Evolutionary conservation across 2,113 vertebrate genomes (phyloP), one percentile per base, ranked within the genome.

Genomic region (Bagarius yarrelli): DNA sequence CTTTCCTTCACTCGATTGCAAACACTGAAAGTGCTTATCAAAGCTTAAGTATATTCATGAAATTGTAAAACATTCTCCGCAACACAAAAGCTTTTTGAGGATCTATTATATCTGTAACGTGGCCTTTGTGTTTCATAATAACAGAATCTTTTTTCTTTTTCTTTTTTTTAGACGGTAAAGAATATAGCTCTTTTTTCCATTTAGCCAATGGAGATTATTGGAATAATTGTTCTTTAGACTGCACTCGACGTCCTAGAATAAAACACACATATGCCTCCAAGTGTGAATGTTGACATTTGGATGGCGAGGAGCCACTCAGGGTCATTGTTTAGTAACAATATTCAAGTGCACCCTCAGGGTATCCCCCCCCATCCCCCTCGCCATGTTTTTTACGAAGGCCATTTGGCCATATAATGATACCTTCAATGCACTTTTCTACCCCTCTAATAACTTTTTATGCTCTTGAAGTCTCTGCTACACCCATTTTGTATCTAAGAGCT

Each of bases 251-350:
- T 83, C 71, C 67, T 80, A 76, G 80, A 86, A 86, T 87, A 85
- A 88, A 85, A 87, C 78, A 83, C 82, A 85, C 85, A 88, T 84
- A 88, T 86, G 82, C 84, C 86, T 88, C 85, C 83, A 85, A 85
- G 87, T 84, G 84, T 88, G 82, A 88, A 87, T 88, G 85, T 88
- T 88, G 87, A 88, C 87, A 88, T 88, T 88, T 88, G 80, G 80
- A 88, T 87, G 84, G 87, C 84, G 83, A 85, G 84, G 87, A 88
- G 84, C 82, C 84, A 87, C 85, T 88, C 81, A 83, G 82, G 78
- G 69, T 81, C 85, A 87, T 85, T 85, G 81, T 83, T 85, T 84
- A 70, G 86, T 81, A 83, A 87, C 87, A 86, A 83, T 87, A 83
- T 87, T 88, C 83, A 83, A 88, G 87, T 84, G 86, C 78, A 81